Percentiles rank a stretch among this genome's conserved stretches.
phyloP scores from a whole-genome alignment of 2,113 vertebrate species.

The Grantiella picta region DNA sequence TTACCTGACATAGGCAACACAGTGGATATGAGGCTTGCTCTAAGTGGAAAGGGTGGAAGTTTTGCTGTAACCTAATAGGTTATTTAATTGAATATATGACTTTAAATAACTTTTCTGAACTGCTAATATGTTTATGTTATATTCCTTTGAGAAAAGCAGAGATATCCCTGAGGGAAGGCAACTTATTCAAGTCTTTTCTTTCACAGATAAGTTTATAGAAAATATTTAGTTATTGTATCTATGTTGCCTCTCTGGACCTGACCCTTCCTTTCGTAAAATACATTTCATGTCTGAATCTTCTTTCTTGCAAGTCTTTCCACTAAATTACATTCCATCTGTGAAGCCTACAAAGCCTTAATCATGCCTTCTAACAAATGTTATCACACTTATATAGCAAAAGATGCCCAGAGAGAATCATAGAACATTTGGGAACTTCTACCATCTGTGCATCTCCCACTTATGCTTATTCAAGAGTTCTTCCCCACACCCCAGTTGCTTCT shows the following conservation, averaged over 20 bases:
- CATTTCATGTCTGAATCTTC: background rate
- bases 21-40: background rate
- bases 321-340: constrained; percentile 41
- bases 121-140: background rate
- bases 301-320: background rate
- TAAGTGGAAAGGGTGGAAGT: background rate
- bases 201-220: background rate
- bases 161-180: background rate
- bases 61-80: background rate
- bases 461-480: background rate
- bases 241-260: background rate
- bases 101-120: background rate
- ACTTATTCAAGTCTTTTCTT: background rate
- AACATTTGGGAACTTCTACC: constrained; percentile 46
- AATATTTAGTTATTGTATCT: background rate
- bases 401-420: constrained; percentile 17
- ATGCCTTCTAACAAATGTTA: constrained; percentile 49
- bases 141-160: background rate
- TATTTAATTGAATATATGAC: background rate
- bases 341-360: constrained; percentile 29
- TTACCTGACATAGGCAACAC: background rate
- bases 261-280: background rate
- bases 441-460: constrained; percentile 34
- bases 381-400: constrained; percentile 25
- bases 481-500: background rate